A percentile compares a stretch with the other conserved stretches of the same genome.
Conservation (phyloP, 1,140 invertebrate species). For the Amyelois transitella region DNA sequence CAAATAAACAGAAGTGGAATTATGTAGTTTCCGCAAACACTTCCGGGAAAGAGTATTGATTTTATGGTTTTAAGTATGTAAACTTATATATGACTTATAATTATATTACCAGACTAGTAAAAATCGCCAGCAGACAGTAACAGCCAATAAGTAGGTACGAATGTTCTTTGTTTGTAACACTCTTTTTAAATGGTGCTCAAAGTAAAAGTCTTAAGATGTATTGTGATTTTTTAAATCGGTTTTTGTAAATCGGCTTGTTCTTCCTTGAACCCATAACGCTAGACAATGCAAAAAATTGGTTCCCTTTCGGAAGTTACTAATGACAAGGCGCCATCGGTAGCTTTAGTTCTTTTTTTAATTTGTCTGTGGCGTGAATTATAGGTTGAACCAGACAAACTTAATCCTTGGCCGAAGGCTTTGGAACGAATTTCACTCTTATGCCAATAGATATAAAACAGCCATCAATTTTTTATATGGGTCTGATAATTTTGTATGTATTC, state of each 20-base stretch:
- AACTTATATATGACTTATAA: too few species aligned
- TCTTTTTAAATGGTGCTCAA: too few species aligned
- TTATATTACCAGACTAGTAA: too few species aligned
- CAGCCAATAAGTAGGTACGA: too few species aligned
- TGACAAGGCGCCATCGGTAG: conserved; percentile 66
- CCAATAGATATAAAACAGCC: neutral
- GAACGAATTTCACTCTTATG: conserved; percentile 13
- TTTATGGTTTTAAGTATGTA: too few species aligned
- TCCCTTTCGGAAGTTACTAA: conserved; percentile 66
- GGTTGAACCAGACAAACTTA: conserved; percentile 7
- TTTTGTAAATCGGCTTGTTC: conserved; percentile 67
- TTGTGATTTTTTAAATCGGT: too few species aligned
- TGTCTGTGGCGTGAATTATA: conserved; percentile 37
- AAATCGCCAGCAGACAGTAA: too few species aligned
- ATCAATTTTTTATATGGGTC: neutral
- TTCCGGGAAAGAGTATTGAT: too few species aligned
- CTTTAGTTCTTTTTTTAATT: conserved; percentile 42
- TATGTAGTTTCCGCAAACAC: too few species aligned
- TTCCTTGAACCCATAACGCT: conserved; percentile 48
- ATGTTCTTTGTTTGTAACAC: too few species aligned
- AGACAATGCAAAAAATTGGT: conserved; percentile 51
- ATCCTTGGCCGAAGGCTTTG: conserved; percentile 5
- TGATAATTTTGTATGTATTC: neutral
- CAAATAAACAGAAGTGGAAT: too few species aligned
- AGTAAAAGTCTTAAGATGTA: too few species aligned